Evolutionary conservation across 2,113 vertebrate species (phyloP), one percentile per base, ranked within the genome.

Genomic region (Archocentrus centrarchus): DNA sequence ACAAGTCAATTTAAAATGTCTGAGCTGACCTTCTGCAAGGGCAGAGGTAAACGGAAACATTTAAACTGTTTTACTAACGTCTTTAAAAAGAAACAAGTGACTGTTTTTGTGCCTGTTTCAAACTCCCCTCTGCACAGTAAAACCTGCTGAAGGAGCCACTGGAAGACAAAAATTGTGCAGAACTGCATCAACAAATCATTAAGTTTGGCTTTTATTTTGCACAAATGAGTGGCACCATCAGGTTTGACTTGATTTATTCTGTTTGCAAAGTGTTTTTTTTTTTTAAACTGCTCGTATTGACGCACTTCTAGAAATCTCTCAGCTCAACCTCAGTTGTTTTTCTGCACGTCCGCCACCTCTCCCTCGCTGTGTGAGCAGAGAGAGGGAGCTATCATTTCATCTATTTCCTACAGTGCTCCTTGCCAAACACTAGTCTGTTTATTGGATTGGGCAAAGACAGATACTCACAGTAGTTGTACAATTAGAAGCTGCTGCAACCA

Each of bases 401-500:
- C 76, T 63, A 27, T 39, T 22, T 6, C 32, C 7, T 66, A 47
- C 55, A 24, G 6, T 44, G 7, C 22, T 41, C 11, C 32, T 73
- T 66, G 58, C 47, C 61, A 80, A 73, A 55, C 47, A 55, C 68
- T 35, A 35, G 27, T n/a, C 60, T 83, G 68, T 77, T 81, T 62
- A 53, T 77, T 81, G 10, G 14, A 84, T 47, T 3, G 0, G 5
- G 32, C 59, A 75, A 85, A 89, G 39, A 20, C 35, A 78, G 32
- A 88, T 95, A 95, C 95, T 95, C 80, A 95, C 95, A 3, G 80
- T 86, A n/a, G 83, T 70, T n/a, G 83, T 17, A 13, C 59, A 77
- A 79, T 44, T 60, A n/a, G 44, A 55, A 76, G 81, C 47, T 77
- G 80, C 81, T 86, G 53, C 37, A 32, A 41, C 27, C 76, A 82